Percentiles rank a stretch among this genome's conserved stretches.
Conservation (phyloP, 2,113 vertebrate species). For the Antennarius striatus region DNA sequence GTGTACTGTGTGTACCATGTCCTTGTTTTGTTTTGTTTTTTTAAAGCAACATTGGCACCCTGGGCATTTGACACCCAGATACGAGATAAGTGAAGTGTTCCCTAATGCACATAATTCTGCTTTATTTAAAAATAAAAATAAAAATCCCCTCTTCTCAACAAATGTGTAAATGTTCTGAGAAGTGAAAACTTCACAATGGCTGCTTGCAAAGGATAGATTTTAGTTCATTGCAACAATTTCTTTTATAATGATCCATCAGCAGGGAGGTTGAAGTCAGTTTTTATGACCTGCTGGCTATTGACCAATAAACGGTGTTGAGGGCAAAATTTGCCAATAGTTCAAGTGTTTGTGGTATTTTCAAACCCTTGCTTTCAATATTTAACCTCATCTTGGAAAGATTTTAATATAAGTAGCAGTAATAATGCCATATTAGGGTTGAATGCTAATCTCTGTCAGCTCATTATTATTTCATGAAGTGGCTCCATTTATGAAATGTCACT, state of each 20-base stretch:
- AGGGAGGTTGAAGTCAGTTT: neutral
- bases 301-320: constrained; percentile 31
- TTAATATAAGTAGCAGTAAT: constrained; percentile 72
- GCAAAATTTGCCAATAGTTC: constrained; percentile 31
- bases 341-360: constrained; percentile 48
- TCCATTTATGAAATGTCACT: constrained; percentile 81
- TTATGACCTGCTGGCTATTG: constrained; percentile 11
- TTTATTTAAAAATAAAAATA: neutral
- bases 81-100: no score
- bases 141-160: no score
- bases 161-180: no score
- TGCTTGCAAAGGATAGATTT: neutral
- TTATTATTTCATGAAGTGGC: constrained; percentile 74
- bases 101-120: neutral
- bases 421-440: constrained; percentile 70
- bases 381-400: constrained; percentile 62
- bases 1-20: constrained; percentile 27
- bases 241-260: constrained; percentile 21
- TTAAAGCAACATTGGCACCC: constrained; percentile 5
- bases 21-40: constrained; percentile 38
- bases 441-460: constrained; percentile 73
- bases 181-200: no score
- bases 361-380: constrained; percentile 52
- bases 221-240: constrained; percentile 17
- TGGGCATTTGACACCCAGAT: neutral